phyloP scores from a whole-genome alignment of 2,888 invertebrate species.

The Oscheius sp. region DNA sequence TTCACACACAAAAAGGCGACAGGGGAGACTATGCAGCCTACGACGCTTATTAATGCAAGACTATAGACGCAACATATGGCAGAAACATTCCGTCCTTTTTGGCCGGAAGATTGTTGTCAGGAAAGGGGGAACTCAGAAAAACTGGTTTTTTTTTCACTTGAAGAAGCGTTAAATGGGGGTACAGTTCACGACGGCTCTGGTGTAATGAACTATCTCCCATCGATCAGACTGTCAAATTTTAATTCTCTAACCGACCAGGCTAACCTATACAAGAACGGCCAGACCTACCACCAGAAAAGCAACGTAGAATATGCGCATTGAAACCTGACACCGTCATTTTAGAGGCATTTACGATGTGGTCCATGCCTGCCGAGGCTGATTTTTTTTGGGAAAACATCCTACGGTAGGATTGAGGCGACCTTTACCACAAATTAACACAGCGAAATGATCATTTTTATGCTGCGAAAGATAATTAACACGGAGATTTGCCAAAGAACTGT shows the following conservation, averaged over 20 bases:
- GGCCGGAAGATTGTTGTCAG: neutral
- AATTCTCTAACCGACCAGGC: neutral
- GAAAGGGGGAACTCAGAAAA: neutral
- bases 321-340: constrained; percentile 3
- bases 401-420: no score
- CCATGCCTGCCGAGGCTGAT: no score
- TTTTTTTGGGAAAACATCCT: no score
- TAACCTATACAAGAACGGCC: no score
- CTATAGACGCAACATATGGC: neutral
- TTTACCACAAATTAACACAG: no score
- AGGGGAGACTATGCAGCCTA: neutral
- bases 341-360: constrained; percentile 6
- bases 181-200: constrained; percentile 1
- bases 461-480: no score
- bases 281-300: neutral
- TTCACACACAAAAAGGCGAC: neutral
- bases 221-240: constrained; percentile 11
- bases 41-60: neutral
- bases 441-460: no score
- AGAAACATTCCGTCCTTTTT: neutral
- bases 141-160: constrained; percentile 11
- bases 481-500: no score
- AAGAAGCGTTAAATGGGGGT: constrained; percentile 15
- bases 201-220: constrained; percentile 18
- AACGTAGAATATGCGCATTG: neutral